Evolutionary conservation across 2,797 vertebrate species (phyloP), one percentile per base, ranked within the genome.

Genomic region (Columba guinea): DNA sequence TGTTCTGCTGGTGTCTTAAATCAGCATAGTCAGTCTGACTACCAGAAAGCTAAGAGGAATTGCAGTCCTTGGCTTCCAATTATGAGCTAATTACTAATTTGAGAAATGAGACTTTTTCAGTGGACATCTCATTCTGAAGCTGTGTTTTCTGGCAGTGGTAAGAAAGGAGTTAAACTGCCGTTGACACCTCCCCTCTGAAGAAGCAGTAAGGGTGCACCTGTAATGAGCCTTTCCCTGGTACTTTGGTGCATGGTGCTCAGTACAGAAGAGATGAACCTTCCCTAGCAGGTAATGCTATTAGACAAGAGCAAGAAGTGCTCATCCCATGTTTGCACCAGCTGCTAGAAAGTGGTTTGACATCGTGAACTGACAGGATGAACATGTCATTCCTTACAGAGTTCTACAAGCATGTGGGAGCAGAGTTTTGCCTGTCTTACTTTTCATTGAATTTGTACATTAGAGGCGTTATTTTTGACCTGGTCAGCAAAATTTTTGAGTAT

Each of bases 11-110:
- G 8, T 44, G 35, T 84, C 70, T 93, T 92, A 85, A 87, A 65
- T 13, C 80, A 86, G 60, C 59, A 26, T 49, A 73, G 51, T 60
- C 64, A 68, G 77, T 84, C 69, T 52, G 91, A 94, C 87, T 23
- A 83, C 17, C 37, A 69, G 85, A 51, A 73, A 83, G 21, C 55
- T 83, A 59, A 49, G 58, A 80, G 64, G 34, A 83, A 53, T 27
- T 27, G 10, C 46, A 80, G 1, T 68, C 9, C 58, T 87, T 60
- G 32, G 26, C 70, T 59, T 87, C 13, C 3, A 70, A 81, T 91
- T 90, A 74, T 83, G 93, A 97, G 39, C 80, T 93, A 90, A 93
- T 96, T 94, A 91, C 46, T 51, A 15, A 60, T 39, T n/a, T 78
- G 81, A 84, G 34, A 93, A 95, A 91, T 6, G 10, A 34, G 51